These are phyloP conservation scores for Sesamia inferens DNA, from an alignment of 2,888 invertebrate species.

Conservation along the genomic window DNA sequence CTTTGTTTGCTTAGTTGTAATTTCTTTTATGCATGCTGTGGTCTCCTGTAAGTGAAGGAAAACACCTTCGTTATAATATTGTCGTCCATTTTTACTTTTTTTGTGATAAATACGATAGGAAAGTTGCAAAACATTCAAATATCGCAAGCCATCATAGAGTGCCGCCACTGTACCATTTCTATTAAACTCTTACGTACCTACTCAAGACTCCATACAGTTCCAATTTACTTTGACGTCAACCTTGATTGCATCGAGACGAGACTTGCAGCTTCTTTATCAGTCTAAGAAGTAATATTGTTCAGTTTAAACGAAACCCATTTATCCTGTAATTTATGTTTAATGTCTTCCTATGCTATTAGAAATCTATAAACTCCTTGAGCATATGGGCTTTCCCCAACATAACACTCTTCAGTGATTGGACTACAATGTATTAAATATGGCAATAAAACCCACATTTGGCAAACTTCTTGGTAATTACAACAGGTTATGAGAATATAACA, in stretches of 20 bases:
- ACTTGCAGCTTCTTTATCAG: background rate
- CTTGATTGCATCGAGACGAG: background rate
- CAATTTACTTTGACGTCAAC: too few species aligned
- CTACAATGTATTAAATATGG: slow-evolving; percentile 20
- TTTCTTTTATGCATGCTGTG: too few species aligned
- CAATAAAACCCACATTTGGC: slow-evolving; percentile 31
- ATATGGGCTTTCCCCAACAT: background rate
- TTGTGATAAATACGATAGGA: too few species aligned
- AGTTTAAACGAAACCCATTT: slow-evolving; percentile 6
- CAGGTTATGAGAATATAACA: background rate
- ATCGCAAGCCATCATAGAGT: background rate
- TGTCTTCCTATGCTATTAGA: slow-evolving; percentile 8
- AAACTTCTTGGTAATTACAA: slow-evolving; percentile 1
- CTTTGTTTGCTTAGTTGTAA: too few species aligned
- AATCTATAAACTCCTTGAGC: slow-evolving; percentile 9
- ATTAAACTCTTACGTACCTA: background rate
- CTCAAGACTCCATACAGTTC: too few species aligned
- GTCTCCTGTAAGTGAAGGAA: too few species aligned
- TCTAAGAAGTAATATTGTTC: background rate
- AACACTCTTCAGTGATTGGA: background rate
- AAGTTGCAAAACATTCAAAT: too few species aligned
- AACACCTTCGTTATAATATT: too few species aligned
- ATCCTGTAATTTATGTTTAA: slow-evolving; percentile 16
- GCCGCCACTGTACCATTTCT: background rate
- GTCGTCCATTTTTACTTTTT: too few species aligned